Base-by-base conservation (phyloP, 2,113 vertebrate species). In the Brachyhypopomus occidentalis region DNA sequence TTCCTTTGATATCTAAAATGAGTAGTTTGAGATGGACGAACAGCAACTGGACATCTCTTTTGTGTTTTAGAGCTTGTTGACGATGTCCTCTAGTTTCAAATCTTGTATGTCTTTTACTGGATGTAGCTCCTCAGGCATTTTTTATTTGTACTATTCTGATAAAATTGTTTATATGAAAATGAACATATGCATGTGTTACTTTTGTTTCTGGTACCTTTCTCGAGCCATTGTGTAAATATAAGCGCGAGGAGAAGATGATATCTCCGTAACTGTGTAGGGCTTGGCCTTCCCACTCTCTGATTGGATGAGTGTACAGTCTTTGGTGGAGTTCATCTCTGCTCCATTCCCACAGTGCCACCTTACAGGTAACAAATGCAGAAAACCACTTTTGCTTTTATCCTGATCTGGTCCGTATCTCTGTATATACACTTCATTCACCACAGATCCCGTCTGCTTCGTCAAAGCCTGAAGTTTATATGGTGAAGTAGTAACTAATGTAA, bases 271-370 rank as follows among this genome's bases (percentile, higher is more conserved):
- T 84, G 75, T 91, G 88, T 12, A 91, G 86, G 14, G 86, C 85
- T 48, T 83, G 90, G 27, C 94, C 94, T 86, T 96, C 94, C 95
- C 95, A 95, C 72, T 89, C 92, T 4, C 72, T 83, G 83, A 95
- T 87, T 0, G 92, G 92, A 84, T 91, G 87, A 0, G 88, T 90
- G 82, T 87, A 90, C 70, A 96, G 86, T 70, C 90, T 89, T 56
- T 86, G 85, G 45, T 87, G 90, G 19, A 96, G 71, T 70, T 94
- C 91, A 2, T 93, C 87, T 84, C 58, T 92, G 58, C 87, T 93
- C 84, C 78, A 89, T 72, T 92, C 93, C 95, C 94, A 95, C 74
- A 91, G 87, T 56, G 86, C 87, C 81, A 83, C 82, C 95, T 96
- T 77, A 36, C 60, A 85, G 87, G 63, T 30, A 80, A 56, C 81